Percentiles rank a stretch among this genome's conserved stretches.
Conservation (phyloP, 2,888 invertebrate genomes). For the Agrotis clavis region DNA sequence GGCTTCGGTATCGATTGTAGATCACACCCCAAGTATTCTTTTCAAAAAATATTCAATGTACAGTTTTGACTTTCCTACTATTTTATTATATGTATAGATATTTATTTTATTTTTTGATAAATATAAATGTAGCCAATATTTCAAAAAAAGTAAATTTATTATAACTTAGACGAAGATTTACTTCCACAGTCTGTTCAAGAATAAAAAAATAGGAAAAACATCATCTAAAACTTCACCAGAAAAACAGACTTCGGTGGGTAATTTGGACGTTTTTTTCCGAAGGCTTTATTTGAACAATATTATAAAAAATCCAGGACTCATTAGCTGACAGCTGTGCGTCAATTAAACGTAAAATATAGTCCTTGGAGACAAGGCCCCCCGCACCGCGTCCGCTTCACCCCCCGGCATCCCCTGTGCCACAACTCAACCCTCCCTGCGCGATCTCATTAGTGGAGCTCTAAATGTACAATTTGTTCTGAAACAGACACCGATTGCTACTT, state of each 20-base stretch:
- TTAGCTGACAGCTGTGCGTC: slow-evolving; percentile 90
- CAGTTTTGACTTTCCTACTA: too few relatives aligned
- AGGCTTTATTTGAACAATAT: slow-evolving; percentile 73
- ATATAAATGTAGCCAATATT: too few relatives aligned
- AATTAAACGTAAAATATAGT: slow-evolving; percentile 90
- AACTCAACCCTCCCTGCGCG: slow-evolving; percentile 78
- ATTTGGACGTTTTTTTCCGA: slow-evolving; percentile 57
- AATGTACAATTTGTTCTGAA: slow-evolving; percentile 89
- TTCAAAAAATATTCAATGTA: too few relatives aligned
- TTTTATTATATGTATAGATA: too few relatives aligned
- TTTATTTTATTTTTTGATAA: too few relatives aligned
- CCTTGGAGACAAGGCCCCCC: slow-evolving; percentile 78
- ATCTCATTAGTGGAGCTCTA: slow-evolving; percentile 88
- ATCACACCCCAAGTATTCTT: too few relatives aligned
- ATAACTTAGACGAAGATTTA: neutral
- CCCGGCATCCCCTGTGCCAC: slow-evolving; percentile 70
- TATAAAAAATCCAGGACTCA: slow-evolving; percentile 86
- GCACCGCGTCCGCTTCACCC: slow-evolving; percentile 64
- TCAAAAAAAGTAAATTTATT: too few relatives aligned
- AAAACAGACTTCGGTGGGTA: slow-evolving; percentile 26
- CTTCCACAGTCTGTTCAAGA: neutral
- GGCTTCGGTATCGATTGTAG: too few relatives aligned
- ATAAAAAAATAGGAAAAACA: slow-evolving; percentile 14
- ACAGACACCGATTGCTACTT: slow-evolving; percentile 88
- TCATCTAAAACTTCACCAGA: slow-evolving; percentile 31